Percentiles rank a stretch among this genome's conserved stretches.
phyloP scores from a whole-genome alignment of 2,888 invertebrate species.

The Amphipoea oculea region DNA sequence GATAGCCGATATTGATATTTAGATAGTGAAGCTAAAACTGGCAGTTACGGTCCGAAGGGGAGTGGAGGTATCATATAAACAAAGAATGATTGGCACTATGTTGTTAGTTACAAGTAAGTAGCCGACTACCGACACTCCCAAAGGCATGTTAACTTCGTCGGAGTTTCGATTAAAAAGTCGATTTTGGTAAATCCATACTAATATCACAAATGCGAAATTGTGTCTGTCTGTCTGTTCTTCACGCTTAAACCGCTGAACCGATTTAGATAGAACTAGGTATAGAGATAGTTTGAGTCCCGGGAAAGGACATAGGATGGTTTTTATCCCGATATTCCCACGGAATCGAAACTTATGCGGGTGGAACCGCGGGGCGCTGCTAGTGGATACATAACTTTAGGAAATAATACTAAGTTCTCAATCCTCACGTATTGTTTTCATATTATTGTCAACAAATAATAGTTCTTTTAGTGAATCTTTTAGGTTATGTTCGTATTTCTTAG shows the following conservation, averaged over 20 bases:
- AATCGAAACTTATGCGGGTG: no score
- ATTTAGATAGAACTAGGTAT: no score
- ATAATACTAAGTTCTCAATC: neutral
- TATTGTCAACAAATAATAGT: neutral
- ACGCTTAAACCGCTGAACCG: no score
- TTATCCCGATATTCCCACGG: no score
- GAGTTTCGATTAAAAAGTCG: neutral
- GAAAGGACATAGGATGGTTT: no score
- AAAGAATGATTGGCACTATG: conserved; percentile 15
- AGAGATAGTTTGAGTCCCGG: no score
- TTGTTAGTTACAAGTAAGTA: conserved; percentile 3
- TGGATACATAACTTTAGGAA: neutral
- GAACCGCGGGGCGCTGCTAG: no score
- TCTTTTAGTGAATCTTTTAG: neutral
- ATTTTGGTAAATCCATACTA: neutral
- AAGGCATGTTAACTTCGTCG: neutral
- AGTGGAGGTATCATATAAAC: neutral
- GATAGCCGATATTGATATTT: neutral
- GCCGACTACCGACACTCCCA: neutral
- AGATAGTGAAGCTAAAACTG: neutral
- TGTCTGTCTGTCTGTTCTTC: no score
- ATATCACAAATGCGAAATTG: no score
- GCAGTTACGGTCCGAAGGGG: neutral
- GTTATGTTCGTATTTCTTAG: neutral
- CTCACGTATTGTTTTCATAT: neutral